Evolutionary conservation across 2,797 vertebrate genomes (phyloP), one percentile per base, ranked within the genome.

Genomic region (Lithobates sylvaticus): DNA sequence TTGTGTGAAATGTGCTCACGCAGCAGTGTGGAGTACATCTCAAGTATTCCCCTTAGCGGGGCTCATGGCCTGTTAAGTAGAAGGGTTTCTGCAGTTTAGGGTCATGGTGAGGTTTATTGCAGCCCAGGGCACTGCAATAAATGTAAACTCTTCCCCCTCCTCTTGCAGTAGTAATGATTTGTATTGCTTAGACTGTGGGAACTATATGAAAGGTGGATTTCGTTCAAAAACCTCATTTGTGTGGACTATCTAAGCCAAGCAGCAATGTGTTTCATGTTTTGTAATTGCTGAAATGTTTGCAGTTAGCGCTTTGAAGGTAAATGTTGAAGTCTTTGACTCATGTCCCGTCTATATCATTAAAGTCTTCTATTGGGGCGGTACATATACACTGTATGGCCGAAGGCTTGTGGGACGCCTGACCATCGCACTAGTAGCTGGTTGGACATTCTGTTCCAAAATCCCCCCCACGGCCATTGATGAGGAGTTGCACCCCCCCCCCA

Each of bases 41-140:
- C 80, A 27, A 23, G 75, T 65, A 3, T 74, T 87, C 69, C 75
- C 85, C 73, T 50, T 69, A 83, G 81, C 68, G 81, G 85, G 75
- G 32, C 76, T 87, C 47, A 69, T 84, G 86, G 86, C 86, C 86
- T 78, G 76, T 87, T 87, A 87, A 87, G 76, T 78, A 78, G 61
- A 78, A 79, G 86, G 76, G 76, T 84, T 84, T 87, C 76, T 79
- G 70, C 70, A 84, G 58, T 73, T 72, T 79, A 64, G 86, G 86
- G 86, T 87, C 86, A 82, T 61, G 42, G 69, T 32, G 36, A 84
- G 86, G 86, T 87, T 87, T 87, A 87, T 87, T 87, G 81, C 76
- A 84, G 86, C 86, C 86, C 86, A 79, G 81, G 86, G 86, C 86
- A 69, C 61, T 84, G 71, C 73, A 74, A 84, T 87, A 87, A 84